Conservation (phyloP, 2,113 vertebrate species). For the Tichodroma muraria region DNA sequence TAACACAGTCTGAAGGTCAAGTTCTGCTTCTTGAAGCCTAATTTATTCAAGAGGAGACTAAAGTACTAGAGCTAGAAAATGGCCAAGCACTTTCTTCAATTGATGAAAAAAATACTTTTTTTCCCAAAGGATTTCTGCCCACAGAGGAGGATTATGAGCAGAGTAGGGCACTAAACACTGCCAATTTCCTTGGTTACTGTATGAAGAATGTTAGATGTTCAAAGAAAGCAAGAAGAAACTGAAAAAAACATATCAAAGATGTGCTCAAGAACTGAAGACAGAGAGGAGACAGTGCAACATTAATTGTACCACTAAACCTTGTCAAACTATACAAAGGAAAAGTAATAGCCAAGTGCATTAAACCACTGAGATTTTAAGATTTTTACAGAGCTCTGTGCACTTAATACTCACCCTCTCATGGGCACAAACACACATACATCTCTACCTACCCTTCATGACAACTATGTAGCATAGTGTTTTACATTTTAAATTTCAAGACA, state of each 20-base stretch:
- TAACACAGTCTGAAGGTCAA: conserved; percentile 44
- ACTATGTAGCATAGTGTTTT: background rate
- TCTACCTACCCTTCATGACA: background rate
- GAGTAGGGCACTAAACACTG: conserved; percentile 44
- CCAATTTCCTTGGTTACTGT: conserved; percentile 67
- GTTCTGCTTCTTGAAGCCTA: conserved; percentile 40
- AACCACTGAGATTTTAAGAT: background rate
- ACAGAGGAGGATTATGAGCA: conserved; percentile 52
- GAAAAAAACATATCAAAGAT: conserved; percentile 37
- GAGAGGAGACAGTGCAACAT: background rate
- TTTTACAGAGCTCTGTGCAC: background rate
- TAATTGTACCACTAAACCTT: conserved; percentile 39
- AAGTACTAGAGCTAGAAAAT: conserved; percentile 42
- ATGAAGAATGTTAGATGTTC: conserved; percentile 54
- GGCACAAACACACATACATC: too few relatives aligned
- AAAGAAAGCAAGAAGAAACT: conserved; percentile 33
- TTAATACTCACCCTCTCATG: background rate
- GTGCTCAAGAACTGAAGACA: conserved; percentile 23
- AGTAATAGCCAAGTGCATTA: background rate
- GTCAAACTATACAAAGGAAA: background rate
- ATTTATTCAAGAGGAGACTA: conserved; percentile 57
- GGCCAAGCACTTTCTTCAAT: conserved; percentile 8
- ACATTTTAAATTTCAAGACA: background rate
- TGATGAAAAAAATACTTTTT: conserved; percentile 25
- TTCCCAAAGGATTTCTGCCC: conserved; percentile 41